Evolutionary conservation across 2,888 invertebrate species (phyloP), one percentile per base, ranked within the genome.

Genomic region (Odontocolon sp.): DNA sequence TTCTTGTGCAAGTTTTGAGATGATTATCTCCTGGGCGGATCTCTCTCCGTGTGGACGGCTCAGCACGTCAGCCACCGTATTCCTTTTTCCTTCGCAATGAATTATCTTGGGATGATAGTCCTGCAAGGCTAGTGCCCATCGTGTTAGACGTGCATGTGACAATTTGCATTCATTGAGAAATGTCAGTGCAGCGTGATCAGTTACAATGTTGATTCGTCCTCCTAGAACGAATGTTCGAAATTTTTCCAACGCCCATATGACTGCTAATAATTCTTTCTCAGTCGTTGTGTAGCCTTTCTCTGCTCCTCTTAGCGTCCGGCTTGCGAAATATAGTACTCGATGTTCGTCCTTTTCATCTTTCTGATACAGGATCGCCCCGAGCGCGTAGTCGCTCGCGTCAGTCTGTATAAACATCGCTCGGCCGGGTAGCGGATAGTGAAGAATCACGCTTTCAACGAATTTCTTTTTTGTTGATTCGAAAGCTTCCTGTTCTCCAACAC

Each of bases 171-270:
- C 63, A 0, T 23, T 18, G 0, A 75, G 11, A 57, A 85, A 87
- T 0, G 74, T 79, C 0, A 86, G 47, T 0, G 83, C 77, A 8
- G 80, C 80, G 52, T 85, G 84, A 38, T 86, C 86, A 0, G 82
- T 84, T 16, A 78, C 52, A 1, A 85, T 78, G 0, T 21, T 71
- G 2, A 86, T 50, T 9, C 50, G 14, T 3, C 54, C 50, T 0
- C 83, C 84, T 4, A 81, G 31, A 5, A 67, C 0, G 21, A 42
- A 67, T 31, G 70, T 33, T 9, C 64, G 23, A 16, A 74, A 75
- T 18, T 77, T 73, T 9, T 23, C 5, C 8, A 76, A 26, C 2
- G 74, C 45, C 74, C 78, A 77, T 0, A 80, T 67, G 0, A 73
- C 70, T 0, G 70, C 80, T 1, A 76, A 14, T 0, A 73, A n/a